Evolutionary conservation across 2,113 vertebrate species (phyloP).

Genomic region (Chelonoidis abingdonii): DNA sequence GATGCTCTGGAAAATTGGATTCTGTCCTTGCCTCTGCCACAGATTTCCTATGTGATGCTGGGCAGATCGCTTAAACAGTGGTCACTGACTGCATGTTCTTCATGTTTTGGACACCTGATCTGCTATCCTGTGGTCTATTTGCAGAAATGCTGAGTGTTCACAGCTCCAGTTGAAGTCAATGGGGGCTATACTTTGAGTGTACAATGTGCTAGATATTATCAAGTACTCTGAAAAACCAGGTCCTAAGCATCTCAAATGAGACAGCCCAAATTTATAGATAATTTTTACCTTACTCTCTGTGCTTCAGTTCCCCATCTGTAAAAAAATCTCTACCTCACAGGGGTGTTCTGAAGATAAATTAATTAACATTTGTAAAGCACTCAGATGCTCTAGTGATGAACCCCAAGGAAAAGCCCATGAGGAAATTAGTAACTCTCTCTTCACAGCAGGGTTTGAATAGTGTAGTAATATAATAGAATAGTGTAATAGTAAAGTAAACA

Average conservation of each 20-base stretch:
- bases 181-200: background rate
- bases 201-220: background rate
- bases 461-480: background rate
- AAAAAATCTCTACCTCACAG: background rate
- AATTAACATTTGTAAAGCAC: background rate
- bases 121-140: background rate
- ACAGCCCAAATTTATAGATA: background rate
- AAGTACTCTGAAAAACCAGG: background rate
- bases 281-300: background rate
- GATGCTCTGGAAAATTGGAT: background rate
- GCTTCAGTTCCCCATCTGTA: background rate
- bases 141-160: background rate
- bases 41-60: background rate
- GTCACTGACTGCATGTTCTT: background rate
- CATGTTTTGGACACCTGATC: background rate
- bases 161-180: background rate
- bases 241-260: background rate
- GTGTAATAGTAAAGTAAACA: background rate
- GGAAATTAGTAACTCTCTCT: background rate
- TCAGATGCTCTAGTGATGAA: background rate
- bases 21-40: background rate
- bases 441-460: background rate
- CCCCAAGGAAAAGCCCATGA: background rate
- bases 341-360: background rate
- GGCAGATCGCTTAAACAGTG: background rate